phyloP scores from a whole-genome alignment of 2,888 invertebrate genomes.

The Tetheella fluctuosa region DNA sequence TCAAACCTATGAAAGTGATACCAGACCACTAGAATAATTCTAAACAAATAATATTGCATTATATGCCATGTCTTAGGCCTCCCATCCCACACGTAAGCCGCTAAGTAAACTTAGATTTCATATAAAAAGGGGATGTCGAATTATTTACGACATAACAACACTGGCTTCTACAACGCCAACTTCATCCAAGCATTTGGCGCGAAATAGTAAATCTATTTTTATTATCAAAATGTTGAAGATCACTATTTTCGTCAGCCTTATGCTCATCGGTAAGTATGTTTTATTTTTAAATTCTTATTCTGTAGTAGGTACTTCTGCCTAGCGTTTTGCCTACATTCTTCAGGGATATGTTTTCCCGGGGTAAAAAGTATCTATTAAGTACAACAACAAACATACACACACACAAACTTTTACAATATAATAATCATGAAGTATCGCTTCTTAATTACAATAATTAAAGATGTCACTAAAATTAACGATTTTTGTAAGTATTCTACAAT shows the following conservation, averaged over 20 bases:
- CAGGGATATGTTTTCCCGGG: no score
- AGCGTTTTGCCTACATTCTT: no score
- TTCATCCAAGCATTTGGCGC: constrained; percentile 28
- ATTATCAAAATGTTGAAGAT: constrained; percentile 65
- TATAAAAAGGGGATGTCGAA: constrained; percentile 59
- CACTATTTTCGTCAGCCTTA: constrained; percentile 63
- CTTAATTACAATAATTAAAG: no score
- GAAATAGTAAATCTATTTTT: constrained; percentile 31
- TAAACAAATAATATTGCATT: constrained; percentile 8
- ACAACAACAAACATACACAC: no score
- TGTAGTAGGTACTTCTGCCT: no score
- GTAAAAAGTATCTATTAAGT: no score
- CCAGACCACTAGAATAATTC: not conserved
- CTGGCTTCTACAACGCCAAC: constrained; percentile 46
- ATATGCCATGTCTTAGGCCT: not conserved
- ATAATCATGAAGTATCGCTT: no score
- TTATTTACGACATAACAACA: constrained; percentile 44
- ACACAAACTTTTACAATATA: no score
- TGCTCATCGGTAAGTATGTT: constrained; percentile 68
- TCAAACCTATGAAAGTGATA: not conserved
- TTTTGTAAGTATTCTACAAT: no score
- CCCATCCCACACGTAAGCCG: not conserved
- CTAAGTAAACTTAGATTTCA: constrained; percentile 48
- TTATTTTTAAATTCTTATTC: constrained; percentile 11
- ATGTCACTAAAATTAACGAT: no score